Base-by-base conservation (phyloP, 2,797 vertebrate species). In the Sebastiscus albofasciatus region DNA sequence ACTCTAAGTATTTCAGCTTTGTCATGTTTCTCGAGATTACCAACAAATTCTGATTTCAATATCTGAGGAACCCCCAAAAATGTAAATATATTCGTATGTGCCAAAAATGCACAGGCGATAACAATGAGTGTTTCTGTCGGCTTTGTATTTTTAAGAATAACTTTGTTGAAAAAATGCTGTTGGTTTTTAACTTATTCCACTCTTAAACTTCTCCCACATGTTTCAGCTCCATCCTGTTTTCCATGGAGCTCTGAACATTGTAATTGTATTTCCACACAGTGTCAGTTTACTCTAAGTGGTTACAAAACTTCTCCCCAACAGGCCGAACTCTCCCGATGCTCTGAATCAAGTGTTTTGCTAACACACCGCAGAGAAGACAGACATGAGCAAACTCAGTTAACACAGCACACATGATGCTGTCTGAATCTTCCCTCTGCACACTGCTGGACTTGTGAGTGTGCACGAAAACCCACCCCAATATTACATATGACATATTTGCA, bases 211-310 rank as follows among this genome's bases (percentile, higher is more conserved):
- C 61, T 66, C 46, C 27, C 73, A 76, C 69, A 67, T 79, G 74
- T 80, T 86, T 80, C 34, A 33, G 54, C 67, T 80, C 66, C 72
- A 54, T 71, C 27, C 56, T 58, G 52, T 83, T 84, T 62, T 75
- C 77, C 72, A 36, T 64, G 24, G 49, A 78, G 60, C 20, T 52
- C 34, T 31, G 55, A 80, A 59, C 78, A 36, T 34, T 80, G 78
- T 80, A 75, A 77, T 80, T 85, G 49, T 62, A 64, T 85, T 83
- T 79, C 72, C 77, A 80, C 8, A 16, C 60, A 67, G 79, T 86
- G 73, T 85, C 81, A 59, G 70, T 82, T 90, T 89, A 77, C 76
- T 64, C 5, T 27, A 36, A 86, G 65, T 8, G 73, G 39, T 67
- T 74, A 61, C 27, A 65, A 82, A 79, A 71, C 62, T 34, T 72